A percentile compares a stretch with the other conserved stretches of the same genome.
phyloP scores from a whole-genome alignment of 2,888 invertebrate genomes.

The Daptonema setosum region DNA sequence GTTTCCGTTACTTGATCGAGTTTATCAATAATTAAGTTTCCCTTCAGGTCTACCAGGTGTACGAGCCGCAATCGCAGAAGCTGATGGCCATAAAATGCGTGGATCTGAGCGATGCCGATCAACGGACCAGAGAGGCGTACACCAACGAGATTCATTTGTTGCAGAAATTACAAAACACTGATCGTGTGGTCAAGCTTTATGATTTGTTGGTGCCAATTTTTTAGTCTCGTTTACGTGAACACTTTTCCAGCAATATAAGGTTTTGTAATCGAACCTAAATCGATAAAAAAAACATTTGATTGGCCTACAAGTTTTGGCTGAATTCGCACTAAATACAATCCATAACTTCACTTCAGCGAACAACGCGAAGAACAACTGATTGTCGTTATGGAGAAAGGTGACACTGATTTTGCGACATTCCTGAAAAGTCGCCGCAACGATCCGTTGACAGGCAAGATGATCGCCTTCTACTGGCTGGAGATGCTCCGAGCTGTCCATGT shows the following conservation, averaged over 20 bases:
- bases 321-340: not conserved
- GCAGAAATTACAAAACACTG: constrained; percentile 44
- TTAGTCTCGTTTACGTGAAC: not conserved
- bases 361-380: constrained; percentile 46
- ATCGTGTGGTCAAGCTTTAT: constrained; percentile 57
- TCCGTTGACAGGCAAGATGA: constrained; percentile 46
- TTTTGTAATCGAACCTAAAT: too few relatives aligned
- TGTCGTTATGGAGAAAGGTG: constrained; percentile 77
- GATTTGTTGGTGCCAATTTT: constrained; percentile 43
- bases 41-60: constrained; percentile 38
- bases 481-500: constrained; percentile 74
- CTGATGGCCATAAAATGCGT: constrained; percentile 62
- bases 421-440: constrained; percentile 15
- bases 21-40: not conserved
- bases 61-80: constrained; percentile 38
- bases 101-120: constrained; percentile 47
- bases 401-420: constrained; percentile 54
- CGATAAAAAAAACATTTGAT: too few relatives aligned
- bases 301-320: not conserved
- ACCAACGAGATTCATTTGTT: constrained; percentile 68
- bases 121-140: constrained; percentile 48
- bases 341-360: constrained; percentile 40
- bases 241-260: too few relatives aligned
- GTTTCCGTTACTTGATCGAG: too few relatives aligned
- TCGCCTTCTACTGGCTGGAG: constrained; percentile 72